These are phyloP conservation scores for Cyphomyrus discorhynchus DNA, from an alignment of 2,113 vertebrate species.

Conservation along the genomic window DNA sequence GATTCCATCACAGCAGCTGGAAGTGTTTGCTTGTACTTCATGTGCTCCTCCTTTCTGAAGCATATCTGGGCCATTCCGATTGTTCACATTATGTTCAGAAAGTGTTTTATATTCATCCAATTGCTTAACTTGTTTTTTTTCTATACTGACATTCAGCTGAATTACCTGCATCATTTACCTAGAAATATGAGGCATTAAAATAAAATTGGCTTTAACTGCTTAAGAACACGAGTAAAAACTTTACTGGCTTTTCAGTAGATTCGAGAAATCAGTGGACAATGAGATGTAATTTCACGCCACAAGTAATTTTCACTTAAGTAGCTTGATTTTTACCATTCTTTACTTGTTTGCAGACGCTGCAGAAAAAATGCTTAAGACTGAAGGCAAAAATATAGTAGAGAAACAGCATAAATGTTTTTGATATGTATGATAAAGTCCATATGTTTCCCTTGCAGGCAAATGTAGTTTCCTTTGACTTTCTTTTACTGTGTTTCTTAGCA, in stretches of 20 bases:
- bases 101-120: not conserved
- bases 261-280: not conserved
- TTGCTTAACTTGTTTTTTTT: not conserved
- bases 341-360: not conserved
- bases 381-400: not conserved
- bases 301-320: not conserved
- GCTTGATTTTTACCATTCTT: not conserved
- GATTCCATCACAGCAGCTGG: not conserved
- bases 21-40: not conserved
- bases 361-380: not conserved
- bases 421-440: not conserved
- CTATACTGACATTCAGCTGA: not conserved
- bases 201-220: not conserved
- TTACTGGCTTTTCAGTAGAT: not conserved
- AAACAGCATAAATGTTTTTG: not conserved
- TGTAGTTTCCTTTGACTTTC: not conserved
- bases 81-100: not conserved
- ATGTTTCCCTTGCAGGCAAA: not conserved
- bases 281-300: constrained; percentile 2
- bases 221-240: not conserved
- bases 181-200: not conserved
- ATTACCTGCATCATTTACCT: not conserved
- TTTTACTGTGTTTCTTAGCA: not conserved
- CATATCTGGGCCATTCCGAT: not conserved
- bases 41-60: not conserved